phyloP scores from a whole-genome alignment of 2,888 invertebrate species.

The Mylabris sibirica region DNA sequence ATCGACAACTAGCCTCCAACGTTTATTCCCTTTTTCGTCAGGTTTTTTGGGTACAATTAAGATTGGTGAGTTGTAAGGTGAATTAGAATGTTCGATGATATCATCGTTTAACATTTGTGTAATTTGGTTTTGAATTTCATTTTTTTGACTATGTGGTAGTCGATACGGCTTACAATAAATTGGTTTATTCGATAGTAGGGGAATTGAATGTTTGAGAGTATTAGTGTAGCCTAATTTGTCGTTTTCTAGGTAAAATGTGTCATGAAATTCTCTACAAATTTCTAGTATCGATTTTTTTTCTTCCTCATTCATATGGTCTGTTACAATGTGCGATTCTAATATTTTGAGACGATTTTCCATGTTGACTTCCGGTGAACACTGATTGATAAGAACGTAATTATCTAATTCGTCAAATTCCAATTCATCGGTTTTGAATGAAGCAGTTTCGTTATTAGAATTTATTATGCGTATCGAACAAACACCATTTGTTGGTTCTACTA shows the following conservation, averaged over 20 bases:
- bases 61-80: constrained; percentile 34
- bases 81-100: constrained; percentile 39
- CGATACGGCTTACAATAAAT: constrained; percentile 41
- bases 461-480: constrained; percentile 15
- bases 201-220: not conserved
- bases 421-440: constrained; percentile 13
- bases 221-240: constrained; percentile 28
- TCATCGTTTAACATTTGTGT: constrained; percentile 37
- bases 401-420: constrained; percentile 15
- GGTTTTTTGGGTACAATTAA: constrained; percentile 44
- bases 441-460: constrained; percentile 6
- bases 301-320: constrained; percentile 39
- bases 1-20: constrained; percentile 41
- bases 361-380: not conserved
- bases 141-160: constrained; percentile 41
- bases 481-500: constrained; percentile 15
- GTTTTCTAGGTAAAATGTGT: constrained; percentile 35
- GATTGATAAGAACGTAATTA: constrained; percentile 17
- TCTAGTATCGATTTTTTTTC: constrained; percentile 36
- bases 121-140: constrained; percentile 42
- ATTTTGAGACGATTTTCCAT: constrained; percentile 1
- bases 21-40: constrained; percentile 29
- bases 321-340: constrained; percentile 10
- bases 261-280: constrained; percentile 38
- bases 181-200: constrained; percentile 30